Evolutionary conservation across 2,888 invertebrate species (phyloP).

Genomic region (Calliphora vomitoria): DNA sequence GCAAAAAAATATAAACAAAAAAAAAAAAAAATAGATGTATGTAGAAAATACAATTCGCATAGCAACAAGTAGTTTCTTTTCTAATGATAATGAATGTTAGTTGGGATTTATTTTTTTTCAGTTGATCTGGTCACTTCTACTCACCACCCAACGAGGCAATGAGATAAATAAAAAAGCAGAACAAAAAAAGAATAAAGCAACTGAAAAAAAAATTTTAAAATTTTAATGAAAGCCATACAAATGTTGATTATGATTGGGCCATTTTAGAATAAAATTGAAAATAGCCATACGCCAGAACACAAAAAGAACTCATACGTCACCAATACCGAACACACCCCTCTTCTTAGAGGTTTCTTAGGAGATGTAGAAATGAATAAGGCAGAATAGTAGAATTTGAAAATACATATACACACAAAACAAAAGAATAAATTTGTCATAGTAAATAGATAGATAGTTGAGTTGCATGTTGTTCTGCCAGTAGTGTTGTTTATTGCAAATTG

Average conservation of each 20-base stretch:
- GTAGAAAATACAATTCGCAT: slow-evolving; percentile 48
- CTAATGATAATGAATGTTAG: slow-evolving; percentile 20
- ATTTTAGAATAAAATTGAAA: slow-evolving; percentile 31
- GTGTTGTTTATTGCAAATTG: slow-evolving; percentile 22
- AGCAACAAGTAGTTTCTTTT: slow-evolving; percentile 69
- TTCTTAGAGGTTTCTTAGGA: neutral
- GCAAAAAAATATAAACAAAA: slow-evolving; percentile 7
- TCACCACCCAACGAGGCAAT: neutral
- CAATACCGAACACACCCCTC: neutral
- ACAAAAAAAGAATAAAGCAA: slow-evolving; percentile 5
- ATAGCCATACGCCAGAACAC: slow-evolving; percentile 17
- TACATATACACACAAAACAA: neutral
- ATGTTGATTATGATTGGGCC: slow-evolving; percentile 46
- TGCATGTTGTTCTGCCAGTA: neutral
- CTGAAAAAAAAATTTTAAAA: slow-evolving; percentile 28
- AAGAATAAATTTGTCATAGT: neutral
- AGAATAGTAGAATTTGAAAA: neutral
- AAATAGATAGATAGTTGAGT: neutral
- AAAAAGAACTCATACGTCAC: slow-evolving; percentile 39
- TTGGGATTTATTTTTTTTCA: neutral
- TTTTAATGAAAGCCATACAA: slow-evolving; percentile 55
- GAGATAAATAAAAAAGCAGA: slow-evolving; percentile 14
- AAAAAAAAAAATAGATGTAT: neutral
- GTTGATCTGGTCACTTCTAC: slow-evolving; percentile 5
- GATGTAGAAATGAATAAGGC: neutral